Evolutionary conservation across 2,888 invertebrate genomes (phyloP), one percentile per base, ranked within the genome.

Genomic region (Eupsilia transversa): DNA sequence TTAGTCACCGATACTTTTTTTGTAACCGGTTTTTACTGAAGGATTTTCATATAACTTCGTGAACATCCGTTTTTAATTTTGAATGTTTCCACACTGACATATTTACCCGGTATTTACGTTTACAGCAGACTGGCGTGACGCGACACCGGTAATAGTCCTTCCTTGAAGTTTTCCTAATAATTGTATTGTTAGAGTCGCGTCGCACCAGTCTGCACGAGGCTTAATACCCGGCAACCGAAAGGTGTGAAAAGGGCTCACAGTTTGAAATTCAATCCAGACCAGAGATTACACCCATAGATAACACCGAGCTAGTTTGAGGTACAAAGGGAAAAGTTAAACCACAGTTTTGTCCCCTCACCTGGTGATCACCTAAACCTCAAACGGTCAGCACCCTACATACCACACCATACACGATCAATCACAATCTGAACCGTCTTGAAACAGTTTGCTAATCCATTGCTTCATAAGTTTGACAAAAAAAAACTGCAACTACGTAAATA

Each of bases 1-100:
- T 61, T 61, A 43, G 12, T 77, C 27, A 49, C 17, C 12, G 27
- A 20, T 10, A 14, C n/a, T 27, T 57, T 35, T 63, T 76, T 41
- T 33, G 3, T n/a, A 30, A 17, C 14, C 17, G 5, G 5, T 54
- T 2, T 54, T 61, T 41, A 0, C 10, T 41, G n/a, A n/a, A 57
- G 1, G 1, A 33, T 74, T 72, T n/a, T 59, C 9, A 27, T 33
- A 23, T 30, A 6, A 33, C 3, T 43, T 10, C 1, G 12, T 43
- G 17, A 68, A 52, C 12, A 52, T 52, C 23, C 7, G 14, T 35
- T 0, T 12, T 35, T 59, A 59, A 59, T 59, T 33, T 10, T 23
- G 5, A 27, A 6, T n/a, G 27, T 3, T 27, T 56, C 3, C 20
- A 30, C 9, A 30, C 4, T 9, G 20, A 56, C 10, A 20, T 59